Base-by-base conservation (phyloP, 1,140 invertebrate species). In the Drosophila persimilis region DNA sequence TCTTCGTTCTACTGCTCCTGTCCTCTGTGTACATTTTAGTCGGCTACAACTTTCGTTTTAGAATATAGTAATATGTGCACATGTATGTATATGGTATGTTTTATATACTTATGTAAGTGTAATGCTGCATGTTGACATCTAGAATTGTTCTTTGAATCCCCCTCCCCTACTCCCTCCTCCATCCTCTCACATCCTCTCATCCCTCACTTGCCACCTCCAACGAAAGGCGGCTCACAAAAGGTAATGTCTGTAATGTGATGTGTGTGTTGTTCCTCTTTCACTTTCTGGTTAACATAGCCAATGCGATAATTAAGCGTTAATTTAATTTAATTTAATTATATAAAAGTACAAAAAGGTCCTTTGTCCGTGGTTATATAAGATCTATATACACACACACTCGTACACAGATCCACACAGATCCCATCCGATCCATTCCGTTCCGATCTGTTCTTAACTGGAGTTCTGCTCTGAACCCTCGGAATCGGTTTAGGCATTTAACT, bases 321-420 rank as follows among this genome's bases (percentile, higher is more conserved):
- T 88, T 77, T 85, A 52, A 56, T 80, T 35, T 74, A 75, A 84
- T 84, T 58, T 45, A 88, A 86, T 71, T 67, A 88, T 86, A 86
- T 86, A 86, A 86, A 86, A 86, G 81, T 86, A 86, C 83, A 86
- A 86, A 86, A 86, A 81, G 66, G 63, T 78, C 75, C 62, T 63
- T 67, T 67, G 53, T 73, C 70, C 56, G 45, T 55, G 67, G 73
- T 44, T 53, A 60, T 62, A 69, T 53, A 45, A 73, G 64, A 73
- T 86, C 67, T 79, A 76, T 79, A 84, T 80, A 79, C 58, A 80
- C 69, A 54, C 35, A 65, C 56, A 66, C 59, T 51, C 29, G 17
- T 39, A 13, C 11, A 39, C 35, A 13, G 35, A 39, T 39, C 11
- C 35, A 4, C 20, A 29, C 26, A 7, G 29, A 31, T 31, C 8